phyloP scores from a whole-genome alignment of 2,888 invertebrate genomes.

The Eremobia ochroleuca region DNA sequence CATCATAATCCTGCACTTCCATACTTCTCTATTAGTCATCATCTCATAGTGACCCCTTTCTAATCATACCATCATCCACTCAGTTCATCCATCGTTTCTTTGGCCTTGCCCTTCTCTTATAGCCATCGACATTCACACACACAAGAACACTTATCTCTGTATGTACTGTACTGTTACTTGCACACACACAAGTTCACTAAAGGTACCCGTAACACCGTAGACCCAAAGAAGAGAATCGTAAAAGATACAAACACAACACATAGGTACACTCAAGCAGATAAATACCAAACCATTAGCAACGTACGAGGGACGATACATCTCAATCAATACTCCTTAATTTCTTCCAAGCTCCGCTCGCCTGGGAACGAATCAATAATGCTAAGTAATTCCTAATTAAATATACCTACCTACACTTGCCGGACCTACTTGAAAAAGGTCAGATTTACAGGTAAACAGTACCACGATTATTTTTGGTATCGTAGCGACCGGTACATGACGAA shows the following conservation, averaged over 20 bases:
- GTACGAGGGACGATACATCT: conserved; percentile 48
- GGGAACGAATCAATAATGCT: conserved; percentile 46
- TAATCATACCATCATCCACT: not conserved
- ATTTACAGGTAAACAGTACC: conserved; percentile 32
- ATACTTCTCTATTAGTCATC: not conserved
- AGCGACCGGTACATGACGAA: conserved; percentile 21
- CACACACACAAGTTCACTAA: conserved; percentile 8
- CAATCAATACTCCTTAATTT: conserved; percentile 52
- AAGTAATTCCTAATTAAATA: conserved; percentile 58
- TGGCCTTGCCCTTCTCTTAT: not conserved
- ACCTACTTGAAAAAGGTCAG: conserved; percentile 32
- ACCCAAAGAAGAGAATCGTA: conserved; percentile 1
- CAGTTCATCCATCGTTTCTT: not conserved
- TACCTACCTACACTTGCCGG: conserved; percentile 3
- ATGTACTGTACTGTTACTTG: too few relatives aligned
- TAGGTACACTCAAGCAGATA: conserved; percentile 38
- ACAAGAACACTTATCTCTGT: not conserved
- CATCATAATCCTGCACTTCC: not conserved
- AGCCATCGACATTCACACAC: not conserved
- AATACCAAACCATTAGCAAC: conserved; percentile 48
- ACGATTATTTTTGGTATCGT: conserved; percentile 1
- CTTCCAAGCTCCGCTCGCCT: conserved; percentile 11
- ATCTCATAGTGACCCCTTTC: not conserved
- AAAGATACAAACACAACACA: conserved; percentile 12
- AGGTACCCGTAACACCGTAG: not conserved